These are phyloP conservation scores for Microtus oregoni DNA, from an alignment of 2,113 vertebrate genomes.

Conservation along the genomic window DNA sequence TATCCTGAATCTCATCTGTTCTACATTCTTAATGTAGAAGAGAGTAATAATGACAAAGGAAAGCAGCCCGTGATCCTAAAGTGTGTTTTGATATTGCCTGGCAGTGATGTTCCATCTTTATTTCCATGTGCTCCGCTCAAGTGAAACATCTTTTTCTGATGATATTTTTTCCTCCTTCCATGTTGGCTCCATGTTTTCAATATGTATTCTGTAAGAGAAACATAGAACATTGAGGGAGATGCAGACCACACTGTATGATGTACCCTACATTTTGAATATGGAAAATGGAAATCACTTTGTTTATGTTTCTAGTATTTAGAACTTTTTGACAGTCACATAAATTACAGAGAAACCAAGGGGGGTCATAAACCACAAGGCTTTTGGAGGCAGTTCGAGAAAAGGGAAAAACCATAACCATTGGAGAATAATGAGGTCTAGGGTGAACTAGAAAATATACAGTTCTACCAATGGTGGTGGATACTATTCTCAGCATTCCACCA, in stretches of 20 bases:
- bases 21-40: slow-evolving; percentile 18
- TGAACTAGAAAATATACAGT: background rate
- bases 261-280: background rate
- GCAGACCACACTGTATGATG: background rate
- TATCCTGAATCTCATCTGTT: background rate
- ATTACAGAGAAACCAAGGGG: slow-evolving; percentile 3
- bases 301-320: slow-evolving; percentile 28
- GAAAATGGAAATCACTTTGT: slow-evolving; percentile 51
- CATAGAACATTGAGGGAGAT: background rate
- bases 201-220: slow-evolving; percentile 4
- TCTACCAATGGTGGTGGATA: slow-evolving; percentile 1
- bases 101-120: background rate
- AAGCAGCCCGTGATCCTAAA: background rate
- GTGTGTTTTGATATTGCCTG: background rate
- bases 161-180: background rate
- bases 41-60: background rate
- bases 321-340: slow-evolving; percentile 14
- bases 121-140: background rate
- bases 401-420: slow-evolving; percentile 1
- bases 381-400: background rate
- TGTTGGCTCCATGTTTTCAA: background rate
- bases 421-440: background rate
- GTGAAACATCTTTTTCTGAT: background rate
- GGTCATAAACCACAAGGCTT: background rate
- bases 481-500: background rate